These are phyloP conservation scores for Diplazon laetatorius DNA, from an alignment of 2,888 invertebrate species.

Conservation along the genomic window DNA sequence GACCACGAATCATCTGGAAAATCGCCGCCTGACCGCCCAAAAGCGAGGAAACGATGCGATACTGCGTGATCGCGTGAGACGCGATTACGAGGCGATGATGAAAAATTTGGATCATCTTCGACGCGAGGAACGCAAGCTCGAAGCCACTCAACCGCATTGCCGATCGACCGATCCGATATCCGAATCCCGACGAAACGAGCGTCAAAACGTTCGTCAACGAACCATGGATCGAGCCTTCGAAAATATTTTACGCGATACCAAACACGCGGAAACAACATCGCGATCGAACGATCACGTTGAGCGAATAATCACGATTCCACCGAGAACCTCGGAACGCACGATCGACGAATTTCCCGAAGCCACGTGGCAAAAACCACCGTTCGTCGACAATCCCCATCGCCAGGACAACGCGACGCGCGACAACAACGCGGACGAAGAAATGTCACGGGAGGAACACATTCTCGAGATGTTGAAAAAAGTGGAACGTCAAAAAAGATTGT, in stretches of 20 bases:
- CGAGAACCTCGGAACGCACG: slow-evolving; percentile 64
- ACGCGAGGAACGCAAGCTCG: slow-evolving; percentile 75
- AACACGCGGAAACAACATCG: slow-evolving; percentile 43
- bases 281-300: slow-evolving; percentile 56
- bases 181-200: slow-evolving; percentile 82
- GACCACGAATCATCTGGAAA: slow-evolving; percentile 66
- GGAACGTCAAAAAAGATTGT: slow-evolving; percentile 76
- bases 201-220: slow-evolving; percentile 82
- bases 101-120: slow-evolving; percentile 74
- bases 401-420: slow-evolving; percentile 14
- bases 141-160: slow-evolving; percentile 69
- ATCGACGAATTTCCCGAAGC: slow-evolving; percentile 36
- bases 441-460: slow-evolving; percentile 76
- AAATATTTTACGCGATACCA: slow-evolving; percentile 70
- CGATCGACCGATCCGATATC: slow-evolving; percentile 68
- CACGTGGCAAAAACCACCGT: slow-evolving; percentile 66
- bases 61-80: slow-evolving; percentile 76
- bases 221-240: slow-evolving; percentile 84
- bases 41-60: slow-evolving; percentile 77
- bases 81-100: slow-evolving; percentile 76
- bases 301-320: slow-evolving; percentile 71
- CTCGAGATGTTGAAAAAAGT: slow-evolving; percentile 77
- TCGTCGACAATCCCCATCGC: slow-evolving; percentile 22
- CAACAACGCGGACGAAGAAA: slow-evolving; percentile 63
- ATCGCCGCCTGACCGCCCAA: slow-evolving; percentile 69